phyloP scores from a whole-genome alignment of 2,797 vertebrate species.

The Cephalopachus bancanus region DNA sequence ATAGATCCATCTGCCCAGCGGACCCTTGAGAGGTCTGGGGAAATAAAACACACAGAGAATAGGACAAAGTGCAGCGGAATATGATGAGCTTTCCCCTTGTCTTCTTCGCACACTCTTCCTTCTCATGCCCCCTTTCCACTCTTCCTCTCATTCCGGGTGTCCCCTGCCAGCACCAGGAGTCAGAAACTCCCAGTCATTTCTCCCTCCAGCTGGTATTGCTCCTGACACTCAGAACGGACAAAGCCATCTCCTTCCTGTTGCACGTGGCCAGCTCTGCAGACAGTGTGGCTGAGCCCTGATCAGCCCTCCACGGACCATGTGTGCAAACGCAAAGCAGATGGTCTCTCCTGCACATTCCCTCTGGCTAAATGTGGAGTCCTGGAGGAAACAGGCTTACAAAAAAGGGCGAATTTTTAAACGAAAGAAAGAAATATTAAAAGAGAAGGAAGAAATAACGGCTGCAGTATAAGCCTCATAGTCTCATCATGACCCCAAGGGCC shows the following conservation, averaged over 20 bases:
- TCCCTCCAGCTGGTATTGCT: not conserved
- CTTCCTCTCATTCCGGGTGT: not conserved
- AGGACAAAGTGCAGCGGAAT: not conserved
- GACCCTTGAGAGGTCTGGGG: not conserved
- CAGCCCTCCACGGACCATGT: not conserved
- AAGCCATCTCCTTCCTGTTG: not conserved
- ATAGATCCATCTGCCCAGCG: not conserved
- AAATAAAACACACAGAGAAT: fast-evolving
- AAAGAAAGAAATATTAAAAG: not conserved
- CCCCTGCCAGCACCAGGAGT: not conserved
- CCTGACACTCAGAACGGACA: not conserved
- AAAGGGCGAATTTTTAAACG: not conserved
- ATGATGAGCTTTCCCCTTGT: fast-evolving
- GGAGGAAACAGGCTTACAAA: not conserved
- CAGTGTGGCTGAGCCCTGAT: not conserved
- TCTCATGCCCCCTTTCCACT: not conserved
- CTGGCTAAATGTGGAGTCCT: not conserved
- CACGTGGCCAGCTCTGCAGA: not conserved
- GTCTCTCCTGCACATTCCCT: not conserved
- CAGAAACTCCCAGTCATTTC: fast-evolving
- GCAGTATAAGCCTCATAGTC: not conserved
- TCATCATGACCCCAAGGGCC: not conserved
- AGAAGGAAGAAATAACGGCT: not conserved
- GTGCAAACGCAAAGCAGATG: not conserved
- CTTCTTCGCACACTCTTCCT: fast-evolving